Base-by-base conservation (phyloP, 1,140 invertebrate genomes). In the Heterodera schachtii region DNA sequence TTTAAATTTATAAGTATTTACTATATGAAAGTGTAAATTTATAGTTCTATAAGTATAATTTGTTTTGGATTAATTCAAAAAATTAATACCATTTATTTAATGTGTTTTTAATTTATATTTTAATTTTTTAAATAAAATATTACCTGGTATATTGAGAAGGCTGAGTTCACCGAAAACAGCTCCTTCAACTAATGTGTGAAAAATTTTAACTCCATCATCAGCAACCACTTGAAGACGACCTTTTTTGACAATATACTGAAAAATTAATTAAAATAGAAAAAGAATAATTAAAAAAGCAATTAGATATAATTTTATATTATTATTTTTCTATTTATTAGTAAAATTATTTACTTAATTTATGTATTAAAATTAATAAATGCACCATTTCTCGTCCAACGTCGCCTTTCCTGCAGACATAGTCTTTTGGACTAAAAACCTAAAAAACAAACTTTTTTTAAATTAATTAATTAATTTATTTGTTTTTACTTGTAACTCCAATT, bases 391-490 rank as follows among this genome's bases (percentile, higher is more conserved):
- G 95, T 41, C 82, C 82, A 43, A 98, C 95, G 89, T 98, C 96
- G 0, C 96, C 96, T 90, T 97, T 97, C 21, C 95, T 92, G 87
- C 96, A 98, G 70, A 98, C 96, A 88, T 95, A 98, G 91, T 98
- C 96, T 0, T 95, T 95, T 0, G 96, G 96, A 90, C 86, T 87
- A 47, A 87, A 86, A 43, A 78, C 76, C 76, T 78, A 69, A 43
- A 64, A 78, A 78, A 60, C 47, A 71, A 41, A 75, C 31, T 31
- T 31, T 31, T 31, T 31, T 31, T 31, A 31, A 31, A 79, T 47
- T 47, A 44, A 11, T 43, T 43, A n/a, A 43, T 66, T 19, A 67
- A 13, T 79, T 66, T 60, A 44, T 2, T 2, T 69, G 43, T 46
- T n/a, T 78, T 70, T 31, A 97, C 95, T 91, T 97, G 95, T 66